Evolutionary conservation across 2,113 vertebrate species (phyloP).

Genomic region (Bubo bubo): DNA sequence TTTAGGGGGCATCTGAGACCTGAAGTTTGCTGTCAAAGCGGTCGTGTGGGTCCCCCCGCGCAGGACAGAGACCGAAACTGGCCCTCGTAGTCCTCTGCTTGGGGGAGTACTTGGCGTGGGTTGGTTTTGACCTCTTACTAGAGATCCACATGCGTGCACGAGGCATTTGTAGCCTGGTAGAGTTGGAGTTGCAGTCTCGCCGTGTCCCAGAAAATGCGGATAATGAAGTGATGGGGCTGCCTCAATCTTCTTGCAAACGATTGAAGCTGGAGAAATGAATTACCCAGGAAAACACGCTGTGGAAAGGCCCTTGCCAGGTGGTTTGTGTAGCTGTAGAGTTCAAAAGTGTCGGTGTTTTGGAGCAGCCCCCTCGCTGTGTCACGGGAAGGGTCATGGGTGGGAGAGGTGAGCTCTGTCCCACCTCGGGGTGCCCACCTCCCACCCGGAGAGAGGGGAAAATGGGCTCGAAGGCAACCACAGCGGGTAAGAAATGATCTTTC

Average conservation of each 20-base stretch:
- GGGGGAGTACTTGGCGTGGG: not conserved
- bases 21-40: too few relatives aligned
- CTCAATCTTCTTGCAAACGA: not conserved
- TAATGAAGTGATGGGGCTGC: not conserved
- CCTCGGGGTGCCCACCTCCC: not conserved
- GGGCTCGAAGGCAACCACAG: not conserved
- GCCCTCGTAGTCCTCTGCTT: not conserved
- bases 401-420: not conserved
- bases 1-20: not conserved
- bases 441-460: not conserved
- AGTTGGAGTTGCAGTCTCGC: too few relatives aligned
- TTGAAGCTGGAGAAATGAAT: not conserved
- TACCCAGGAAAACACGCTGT: not conserved
- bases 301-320: not conserved
- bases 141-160: accelerated
- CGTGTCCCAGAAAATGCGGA: not conserved
- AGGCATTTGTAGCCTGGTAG: not conserved
- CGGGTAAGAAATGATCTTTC: not conserved
- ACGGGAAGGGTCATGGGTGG: not conserved
- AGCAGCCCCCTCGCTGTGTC: not conserved
- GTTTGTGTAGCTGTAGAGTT: not conserved
- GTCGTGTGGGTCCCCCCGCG: accelerated
- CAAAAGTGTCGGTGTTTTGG: not conserved
- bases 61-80: not conserved
- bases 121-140: accelerated